A percentile compares a stretch with the other conserved stretches of the same genome.
These are phyloP conservation scores for Oceanodroma leucorhoa DNA, from an alignment of 2,797 vertebrate species.

Conservation along the genomic window DNA sequence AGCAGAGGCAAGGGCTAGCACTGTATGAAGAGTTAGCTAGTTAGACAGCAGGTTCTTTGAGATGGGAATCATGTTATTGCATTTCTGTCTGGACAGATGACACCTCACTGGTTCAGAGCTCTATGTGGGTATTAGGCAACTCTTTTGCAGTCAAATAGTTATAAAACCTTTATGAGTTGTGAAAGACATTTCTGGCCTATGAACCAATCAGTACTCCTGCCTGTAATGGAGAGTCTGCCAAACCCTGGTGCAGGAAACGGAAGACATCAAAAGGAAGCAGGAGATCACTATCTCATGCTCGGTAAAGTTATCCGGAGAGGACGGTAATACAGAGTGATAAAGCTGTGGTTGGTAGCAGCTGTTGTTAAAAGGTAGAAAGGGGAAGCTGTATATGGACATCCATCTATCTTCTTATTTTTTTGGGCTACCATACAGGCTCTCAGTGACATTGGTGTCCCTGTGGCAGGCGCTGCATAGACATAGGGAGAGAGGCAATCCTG, in stretches of 20 bases:
- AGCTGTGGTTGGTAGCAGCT: neutral
- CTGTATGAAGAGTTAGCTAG: neutral
- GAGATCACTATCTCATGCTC: neutral
- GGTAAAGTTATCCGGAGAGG: neutral
- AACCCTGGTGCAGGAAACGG: neutral
- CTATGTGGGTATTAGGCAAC: neutral
- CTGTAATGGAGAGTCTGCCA: neutral
- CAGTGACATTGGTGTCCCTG: neutral
- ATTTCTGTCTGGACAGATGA: neutral
- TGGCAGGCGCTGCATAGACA: neutral
- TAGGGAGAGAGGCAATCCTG: neutral
- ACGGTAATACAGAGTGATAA: neutral
- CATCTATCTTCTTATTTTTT: neutral
- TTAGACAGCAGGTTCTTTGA: neutral
- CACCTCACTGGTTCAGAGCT: neutral
- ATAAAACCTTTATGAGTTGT: neutral
- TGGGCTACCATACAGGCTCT: neutral
- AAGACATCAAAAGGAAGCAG: neutral
- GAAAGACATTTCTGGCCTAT: neutral
- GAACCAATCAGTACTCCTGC: neutral
- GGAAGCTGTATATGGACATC: rapidly evolving
- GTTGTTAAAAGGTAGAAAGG: neutral
- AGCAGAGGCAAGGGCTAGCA: neutral
- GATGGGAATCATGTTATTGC: neutral
- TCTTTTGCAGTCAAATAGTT: neutral